Evolutionary conservation across 2,888 invertebrate species (phyloP), one percentile per base, ranked within the genome.

Genomic region (Chloroclystis v-ata): DNA sequence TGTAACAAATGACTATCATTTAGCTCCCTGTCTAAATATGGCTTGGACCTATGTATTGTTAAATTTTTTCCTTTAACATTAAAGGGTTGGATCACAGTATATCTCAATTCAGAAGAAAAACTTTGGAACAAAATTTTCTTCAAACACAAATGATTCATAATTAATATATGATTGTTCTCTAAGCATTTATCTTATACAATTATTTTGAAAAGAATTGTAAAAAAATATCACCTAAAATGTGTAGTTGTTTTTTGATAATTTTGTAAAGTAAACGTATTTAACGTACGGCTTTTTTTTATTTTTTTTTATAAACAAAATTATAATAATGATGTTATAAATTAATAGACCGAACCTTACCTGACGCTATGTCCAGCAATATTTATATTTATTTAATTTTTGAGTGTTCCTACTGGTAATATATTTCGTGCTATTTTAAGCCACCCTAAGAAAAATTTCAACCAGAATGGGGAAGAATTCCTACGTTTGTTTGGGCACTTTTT

Each of bases 401-500:
- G 30, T 41, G 24, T 13, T 5, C 4, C 6, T 25, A 25, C 40
- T 41, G 40, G 1, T 2, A 10, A 16, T 4, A n/a, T n/a, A 2
- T 14, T 30, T 20, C 32, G 49, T 44, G 40, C 8, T 9, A 14
- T 26, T 26, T 28, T 9, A 35, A 40, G 56, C 65, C 65, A 59
- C 72, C 75, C 64, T 43, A 72, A 75, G 74, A 75, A 79, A 81
- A 76, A 73, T 70, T 32, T 65, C 59, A 67, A 68, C 69, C 69
- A 66, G 61, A 75, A 75, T 65, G 69, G 54, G 56, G 65, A 76
- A 78, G 75, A 77, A 82, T 81, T 76, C 72, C 54, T 58, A 59
- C 55, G 57, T 63, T 67, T 69, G 63, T 52, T 69, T 67, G 58
- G 48, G 49, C 47, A 57, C 33, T 47, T 52, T 63, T 61, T 59